Evolutionary conservation across 1,140 invertebrate species (phyloP).

Genomic region (Ceratina japonica): DNA sequence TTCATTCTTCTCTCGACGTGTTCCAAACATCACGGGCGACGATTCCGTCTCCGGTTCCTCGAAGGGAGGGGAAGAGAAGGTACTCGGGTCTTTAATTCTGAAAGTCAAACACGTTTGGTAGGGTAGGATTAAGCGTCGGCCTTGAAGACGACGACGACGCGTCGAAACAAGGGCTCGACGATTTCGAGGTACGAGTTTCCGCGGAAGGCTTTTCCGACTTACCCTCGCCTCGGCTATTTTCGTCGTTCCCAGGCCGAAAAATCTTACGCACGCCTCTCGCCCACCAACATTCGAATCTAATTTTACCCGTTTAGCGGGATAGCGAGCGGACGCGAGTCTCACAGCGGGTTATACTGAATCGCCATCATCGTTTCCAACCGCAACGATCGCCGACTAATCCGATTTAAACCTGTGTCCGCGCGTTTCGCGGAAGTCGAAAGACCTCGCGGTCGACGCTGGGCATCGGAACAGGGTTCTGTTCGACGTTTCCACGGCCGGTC

Average conservation of each 20-base stretch:
- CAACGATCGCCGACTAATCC: background rate
- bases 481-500: too few relatives aligned
- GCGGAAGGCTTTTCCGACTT: slow-evolving; percentile 16
- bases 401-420: background rate
- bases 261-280: background rate
- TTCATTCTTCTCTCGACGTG: background rate
- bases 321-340: slow-evolving; percentile 13
- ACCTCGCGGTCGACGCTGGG: too few relatives aligned
- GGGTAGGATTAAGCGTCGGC: too few relatives aligned
- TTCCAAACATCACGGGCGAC: too few relatives aligned
- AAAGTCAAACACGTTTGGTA: too few relatives aligned
- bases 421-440: too few relatives aligned
- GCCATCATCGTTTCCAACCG: slow-evolving; percentile 9
- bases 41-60: too few relatives aligned
- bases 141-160: too few relatives aligned
- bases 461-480: too few relatives aligned
- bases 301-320: slow-evolving; percentile 19
- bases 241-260: background rate
- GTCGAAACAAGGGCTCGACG: background rate
- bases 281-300: slow-evolving; percentile 14
- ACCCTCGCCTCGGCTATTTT: background rate
- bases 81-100: too few relatives aligned
- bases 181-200: background rate
- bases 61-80: too few relatives aligned
- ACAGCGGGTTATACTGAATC: too few relatives aligned